Conservation (phyloP, 2,113 vertebrate species). For the Hippopotamus amphibius region DNA sequence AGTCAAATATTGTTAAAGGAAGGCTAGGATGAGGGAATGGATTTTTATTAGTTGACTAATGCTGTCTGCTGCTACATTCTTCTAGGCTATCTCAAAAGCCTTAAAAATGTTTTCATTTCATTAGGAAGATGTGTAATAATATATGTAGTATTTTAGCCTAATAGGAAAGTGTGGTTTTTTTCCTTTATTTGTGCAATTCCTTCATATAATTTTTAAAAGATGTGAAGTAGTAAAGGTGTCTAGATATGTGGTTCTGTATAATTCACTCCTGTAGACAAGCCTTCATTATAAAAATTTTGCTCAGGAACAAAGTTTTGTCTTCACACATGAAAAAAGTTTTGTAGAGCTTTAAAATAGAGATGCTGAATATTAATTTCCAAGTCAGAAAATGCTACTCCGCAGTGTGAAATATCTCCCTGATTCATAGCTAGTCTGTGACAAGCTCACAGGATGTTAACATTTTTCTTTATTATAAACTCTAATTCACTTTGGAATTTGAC, state of each 20-base stretch:
- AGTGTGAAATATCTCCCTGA: background rate
- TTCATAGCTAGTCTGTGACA: slow-evolving; percentile 24
- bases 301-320: slow-evolving; percentile 3
- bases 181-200: background rate
- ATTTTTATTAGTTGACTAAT: slow-evolving; percentile 20
- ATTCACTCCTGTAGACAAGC: slow-evolving; percentile 2
- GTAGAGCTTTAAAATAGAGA: slow-evolving; percentile 31
- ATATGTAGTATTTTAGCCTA: background rate
- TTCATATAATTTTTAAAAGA: slow-evolving; percentile 8
- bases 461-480: slow-evolving; percentile 41
- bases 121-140: background rate
- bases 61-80: background rate
- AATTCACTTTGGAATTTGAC: slow-evolving; percentile 59
- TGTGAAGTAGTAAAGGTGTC: background rate
- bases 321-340: background rate
- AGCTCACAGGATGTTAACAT: slow-evolving; percentile 17
- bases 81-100: slow-evolving; percentile 38
- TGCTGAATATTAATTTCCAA: slow-evolving; percentile 32
- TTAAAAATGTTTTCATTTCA: slow-evolving; percentile 28
- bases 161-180: background rate
- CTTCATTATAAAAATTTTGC: slow-evolving; percentile 48
- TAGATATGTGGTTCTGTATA: background rate
- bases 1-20: slow-evolving; percentile 45
- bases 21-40: background rate
- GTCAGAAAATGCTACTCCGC: background rate